Evolutionary conservation across 37 sponge, comb jelly and placozoan species (phyloP), one percentile per base, ranked within the genome.

Genomic region (Halichondria panicea): DNA sequence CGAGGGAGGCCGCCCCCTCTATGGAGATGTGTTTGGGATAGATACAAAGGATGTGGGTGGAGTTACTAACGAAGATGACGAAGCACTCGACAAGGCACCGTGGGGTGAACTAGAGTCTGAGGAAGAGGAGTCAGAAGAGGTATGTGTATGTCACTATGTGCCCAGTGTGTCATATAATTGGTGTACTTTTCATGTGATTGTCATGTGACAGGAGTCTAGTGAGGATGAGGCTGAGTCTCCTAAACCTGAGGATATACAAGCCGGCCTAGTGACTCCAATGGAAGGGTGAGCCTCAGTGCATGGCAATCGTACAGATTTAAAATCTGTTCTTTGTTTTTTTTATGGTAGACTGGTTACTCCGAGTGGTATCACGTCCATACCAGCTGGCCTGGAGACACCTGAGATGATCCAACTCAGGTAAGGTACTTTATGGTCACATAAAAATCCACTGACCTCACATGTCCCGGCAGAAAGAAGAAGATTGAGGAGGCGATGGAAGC

Each of bases 21-120:
- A 97, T 75, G 99, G 99, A 19, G 99, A 97, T 58, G 99, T 97
- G 68, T 97, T 97, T 81, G 99, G 99, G 5, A 76, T 95, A 53
- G 84, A 93, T 30, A 67, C 70, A 21, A 70, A 85, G 63, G 87
- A 88, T 45, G n/a, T 28, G 12, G 80, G 73, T 53, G 12, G 4
- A 13, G 21, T 34, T 36, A 30, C 15, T 8, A 73, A 62, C 12
- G 83, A 75, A 37, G 87, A 78, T 36, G 84, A 85, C 21, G 88
- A 80, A 28, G 84, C 82, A 9, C 50, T 91, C 22, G 97, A 97
- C 78, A 54, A 72, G 55, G 42, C 82, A 35, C 72, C 91, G 44
- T 97, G 97, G 97, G 97, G 97, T 22, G 97, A 94, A 35, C 89
- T 97, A 19, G 97, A 94, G 74, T 88, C 92, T 21, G 94, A 94